Conservation (phyloP, 1,140 invertebrate species). For the Prorops nasuta region DNA sequence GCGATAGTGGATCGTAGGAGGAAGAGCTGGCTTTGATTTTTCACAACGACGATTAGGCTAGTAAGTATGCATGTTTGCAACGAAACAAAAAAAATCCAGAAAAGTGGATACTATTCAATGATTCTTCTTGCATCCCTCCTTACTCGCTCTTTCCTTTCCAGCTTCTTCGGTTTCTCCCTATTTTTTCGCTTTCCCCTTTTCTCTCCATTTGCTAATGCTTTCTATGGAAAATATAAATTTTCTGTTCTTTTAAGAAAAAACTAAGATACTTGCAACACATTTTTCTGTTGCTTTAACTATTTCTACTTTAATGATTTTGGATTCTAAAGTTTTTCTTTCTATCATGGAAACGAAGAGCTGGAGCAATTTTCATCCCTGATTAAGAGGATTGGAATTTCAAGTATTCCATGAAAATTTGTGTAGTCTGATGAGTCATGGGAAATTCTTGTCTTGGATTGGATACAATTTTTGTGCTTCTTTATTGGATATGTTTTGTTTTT, state of each 20-base stretch:
- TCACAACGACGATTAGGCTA: too few relatives aligned
- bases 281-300: not conserved
- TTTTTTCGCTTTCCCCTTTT: not conserved
- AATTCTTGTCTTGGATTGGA: too few relatives aligned
- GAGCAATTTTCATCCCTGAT: not conserved
- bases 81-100: too few relatives aligned
- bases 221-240: not conserved
- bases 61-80: too few relatives aligned
- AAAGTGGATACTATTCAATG: not conserved
- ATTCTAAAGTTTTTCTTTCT: not conserved
- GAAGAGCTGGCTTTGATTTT: not conserved
- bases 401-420: too few relatives aligned
- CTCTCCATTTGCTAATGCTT: too few relatives aligned
- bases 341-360: not conserved
- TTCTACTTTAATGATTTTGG: not conserved
- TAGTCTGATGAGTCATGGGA: too few relatives aligned
- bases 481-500: conserved; percentile 9
- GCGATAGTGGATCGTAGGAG: not conserved
- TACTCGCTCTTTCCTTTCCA: not conserved
- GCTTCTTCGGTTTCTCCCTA: not conserved
- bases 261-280: not conserved
- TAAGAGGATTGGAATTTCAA: not conserved
- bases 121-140: not conserved
- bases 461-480: not conserved
- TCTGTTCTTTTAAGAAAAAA: not conserved